phyloP scores from a whole-genome alignment of 2,113 vertebrate species.

The Protomyctophum bolini region DNA sequence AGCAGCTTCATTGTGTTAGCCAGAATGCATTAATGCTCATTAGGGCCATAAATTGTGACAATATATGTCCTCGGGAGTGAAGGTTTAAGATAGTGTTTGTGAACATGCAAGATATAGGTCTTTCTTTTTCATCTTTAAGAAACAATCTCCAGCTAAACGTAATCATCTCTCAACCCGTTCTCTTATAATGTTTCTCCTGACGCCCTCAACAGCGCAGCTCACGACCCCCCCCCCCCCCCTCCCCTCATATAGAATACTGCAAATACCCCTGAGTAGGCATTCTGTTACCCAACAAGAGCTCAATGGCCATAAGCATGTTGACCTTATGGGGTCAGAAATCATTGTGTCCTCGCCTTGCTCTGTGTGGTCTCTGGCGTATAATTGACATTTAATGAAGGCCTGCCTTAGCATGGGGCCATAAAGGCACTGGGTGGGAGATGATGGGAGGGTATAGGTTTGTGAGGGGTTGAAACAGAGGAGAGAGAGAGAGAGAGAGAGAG shows the following conservation, averaged over 20 bases:
- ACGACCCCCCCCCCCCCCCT: neutral
- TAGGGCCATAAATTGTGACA: neutral
- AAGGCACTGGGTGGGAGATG: conserved; percentile 62
- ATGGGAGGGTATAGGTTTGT: conserved; percentile 41
- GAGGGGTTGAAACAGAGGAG: conserved; percentile 33
- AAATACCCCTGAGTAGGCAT: conserved; percentile 45
- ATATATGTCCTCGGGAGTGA: neutral
- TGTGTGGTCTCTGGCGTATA: conserved; percentile 80
- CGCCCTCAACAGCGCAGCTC: neutral
- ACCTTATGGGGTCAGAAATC: conserved; percentile 78
- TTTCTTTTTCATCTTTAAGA: neutral
- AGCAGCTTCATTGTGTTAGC: neutral
- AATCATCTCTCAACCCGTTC: neutral
- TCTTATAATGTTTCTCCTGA: conserved; percentile 2
- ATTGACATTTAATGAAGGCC: conserved; percentile 84
- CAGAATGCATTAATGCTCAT: neutral
- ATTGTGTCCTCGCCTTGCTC: conserved; percentile 72
- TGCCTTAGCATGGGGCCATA: conserved; percentile 68
- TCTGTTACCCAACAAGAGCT: conserved; percentile 52
- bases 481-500: conserved; percentile 31
- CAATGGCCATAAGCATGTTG: conserved; percentile 72
- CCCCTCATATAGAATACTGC: neutral
- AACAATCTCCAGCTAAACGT: neutral
- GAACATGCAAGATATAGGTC: neutral
- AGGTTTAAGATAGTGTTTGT: neutral